Evolutionary conservation across 2,888 invertebrate genomes (phyloP).

Genomic region (Chalcosyrphus nemorum): DNA sequence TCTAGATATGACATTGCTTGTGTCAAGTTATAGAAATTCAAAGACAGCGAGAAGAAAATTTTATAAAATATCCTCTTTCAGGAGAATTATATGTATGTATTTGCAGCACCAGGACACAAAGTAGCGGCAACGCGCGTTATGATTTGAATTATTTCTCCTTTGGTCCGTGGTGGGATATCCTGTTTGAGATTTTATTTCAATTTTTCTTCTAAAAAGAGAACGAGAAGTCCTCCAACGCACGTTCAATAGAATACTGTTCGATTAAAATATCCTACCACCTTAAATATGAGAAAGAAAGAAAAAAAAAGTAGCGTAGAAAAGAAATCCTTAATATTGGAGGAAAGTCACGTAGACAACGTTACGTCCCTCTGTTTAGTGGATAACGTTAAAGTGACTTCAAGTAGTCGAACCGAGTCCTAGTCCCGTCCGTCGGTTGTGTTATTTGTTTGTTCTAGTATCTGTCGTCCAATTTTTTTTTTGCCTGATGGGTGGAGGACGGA

Average conservation of each 20-base stretch:
- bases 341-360: constrained; percentile 62
- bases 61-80: constrained; percentile 5
- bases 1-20: constrained; percentile 17
- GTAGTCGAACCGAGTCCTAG: neutral
- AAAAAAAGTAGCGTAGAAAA: neutral
- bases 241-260: constrained; percentile 1
- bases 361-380: constrained; percentile 37
- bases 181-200: constrained; percentile 2
- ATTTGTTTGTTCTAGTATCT: constrained; percentile 21
- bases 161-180: neutral
- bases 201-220: constrained; percentile 7
- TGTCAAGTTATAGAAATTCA: constrained; percentile 39
- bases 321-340: constrained; percentile 46
- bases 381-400: constrained; percentile 46
- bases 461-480: constrained; percentile 10
- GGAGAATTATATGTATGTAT: neutral
- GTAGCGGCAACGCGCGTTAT: constrained; percentile 29
- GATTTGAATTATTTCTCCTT: neutral
- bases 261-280: constrained; percentile 34
- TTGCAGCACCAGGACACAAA: neutral
- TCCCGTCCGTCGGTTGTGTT: neutral
- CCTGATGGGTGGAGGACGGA: neutral
- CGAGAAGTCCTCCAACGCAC: neutral
- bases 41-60: neutral
- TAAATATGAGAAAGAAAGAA: neutral